These are phyloP conservation scores for Leptarthrus brevirostris DNA, from an alignment of 2,888 invertebrate genomes.

Conservation along the genomic window DNA sequence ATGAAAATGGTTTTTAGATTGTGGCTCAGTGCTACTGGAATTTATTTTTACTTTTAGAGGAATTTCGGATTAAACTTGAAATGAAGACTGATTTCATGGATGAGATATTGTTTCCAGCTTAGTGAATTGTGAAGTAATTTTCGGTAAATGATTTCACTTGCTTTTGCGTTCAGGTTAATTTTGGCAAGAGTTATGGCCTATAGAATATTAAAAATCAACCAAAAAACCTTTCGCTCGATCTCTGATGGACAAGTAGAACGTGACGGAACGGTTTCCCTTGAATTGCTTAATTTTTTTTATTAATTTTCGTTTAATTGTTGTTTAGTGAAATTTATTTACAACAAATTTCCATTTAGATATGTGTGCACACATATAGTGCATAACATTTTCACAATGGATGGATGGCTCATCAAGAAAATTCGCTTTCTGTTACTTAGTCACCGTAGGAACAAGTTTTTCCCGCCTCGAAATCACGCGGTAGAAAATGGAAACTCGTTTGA, in stretches of 20 bases:
- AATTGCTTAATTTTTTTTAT: neutral
- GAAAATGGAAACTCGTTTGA: constrained; percentile 34
- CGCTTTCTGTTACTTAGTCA: neutral
- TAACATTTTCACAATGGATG: neutral
- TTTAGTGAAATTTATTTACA: no score
- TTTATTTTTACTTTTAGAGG: no score
- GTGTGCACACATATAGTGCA: neutral
- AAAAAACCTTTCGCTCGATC: neutral
- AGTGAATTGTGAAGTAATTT: neutral
- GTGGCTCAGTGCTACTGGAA: no score
- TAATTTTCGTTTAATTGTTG: neutral
- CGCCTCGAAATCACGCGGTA: neutral
- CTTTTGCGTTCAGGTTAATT: neutral
- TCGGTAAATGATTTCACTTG: neutral
- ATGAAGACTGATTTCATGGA: neutral
- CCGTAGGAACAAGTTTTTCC: constrained; percentile 12
- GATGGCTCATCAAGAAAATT: neutral
- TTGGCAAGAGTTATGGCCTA: neutral
- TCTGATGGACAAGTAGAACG: neutral
- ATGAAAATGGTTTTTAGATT: neutral
- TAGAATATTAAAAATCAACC: constrained; percentile 6
- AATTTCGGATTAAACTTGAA: neutral
- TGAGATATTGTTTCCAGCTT: neutral
- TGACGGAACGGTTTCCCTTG: neutral
- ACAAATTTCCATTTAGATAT: no score